A percentile compares a stretch with the other conserved stretches of the same genome.
phyloP scores from a whole-genome alignment of 2,113 vertebrate species.

The Lycaon pictus region DNA sequence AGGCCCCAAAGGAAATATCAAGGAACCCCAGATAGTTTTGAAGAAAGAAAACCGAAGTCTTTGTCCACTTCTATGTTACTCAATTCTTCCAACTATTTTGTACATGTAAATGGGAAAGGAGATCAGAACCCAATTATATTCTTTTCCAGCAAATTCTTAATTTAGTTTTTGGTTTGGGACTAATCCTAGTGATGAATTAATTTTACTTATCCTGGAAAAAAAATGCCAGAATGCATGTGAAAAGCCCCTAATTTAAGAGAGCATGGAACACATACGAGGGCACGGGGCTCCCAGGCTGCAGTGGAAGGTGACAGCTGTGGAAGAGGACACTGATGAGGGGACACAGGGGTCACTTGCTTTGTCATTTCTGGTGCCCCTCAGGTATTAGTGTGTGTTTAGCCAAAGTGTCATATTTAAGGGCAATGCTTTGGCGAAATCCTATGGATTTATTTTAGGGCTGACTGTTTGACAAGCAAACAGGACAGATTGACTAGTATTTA shows the following conservation, averaged over 20 bases:
- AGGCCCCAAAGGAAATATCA: background rate
- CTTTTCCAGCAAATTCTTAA: slow-evolving; percentile 6
- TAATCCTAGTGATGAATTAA: background rate
- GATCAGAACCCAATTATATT: background rate
- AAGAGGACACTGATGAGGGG: background rate
- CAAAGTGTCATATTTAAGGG: background rate
- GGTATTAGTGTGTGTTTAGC: background rate
- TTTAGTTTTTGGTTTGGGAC: slow-evolving; percentile 38
- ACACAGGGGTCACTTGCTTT: too few relatives aligned
- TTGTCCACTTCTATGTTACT: background rate
- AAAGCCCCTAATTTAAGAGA: background rate
- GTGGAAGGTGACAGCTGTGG: background rate
- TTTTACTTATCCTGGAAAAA: slow-evolving; percentile 39
- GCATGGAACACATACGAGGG: background rate
- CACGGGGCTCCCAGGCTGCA: background rate
- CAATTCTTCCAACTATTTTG: background rate
- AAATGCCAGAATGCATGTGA: background rate
- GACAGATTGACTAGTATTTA: background rate
- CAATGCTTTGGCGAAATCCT: background rate
- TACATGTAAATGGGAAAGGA: background rate
- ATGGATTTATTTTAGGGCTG: background rate
- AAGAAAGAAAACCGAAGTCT: background rate
- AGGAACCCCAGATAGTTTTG: background rate
- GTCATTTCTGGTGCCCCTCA: background rate
- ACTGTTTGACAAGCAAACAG: background rate